Evolutionary conservation across 35 echinoderm and acorn worm genomes (phyloP).

Genomic region (Holothuria glaberrima): DNA sequence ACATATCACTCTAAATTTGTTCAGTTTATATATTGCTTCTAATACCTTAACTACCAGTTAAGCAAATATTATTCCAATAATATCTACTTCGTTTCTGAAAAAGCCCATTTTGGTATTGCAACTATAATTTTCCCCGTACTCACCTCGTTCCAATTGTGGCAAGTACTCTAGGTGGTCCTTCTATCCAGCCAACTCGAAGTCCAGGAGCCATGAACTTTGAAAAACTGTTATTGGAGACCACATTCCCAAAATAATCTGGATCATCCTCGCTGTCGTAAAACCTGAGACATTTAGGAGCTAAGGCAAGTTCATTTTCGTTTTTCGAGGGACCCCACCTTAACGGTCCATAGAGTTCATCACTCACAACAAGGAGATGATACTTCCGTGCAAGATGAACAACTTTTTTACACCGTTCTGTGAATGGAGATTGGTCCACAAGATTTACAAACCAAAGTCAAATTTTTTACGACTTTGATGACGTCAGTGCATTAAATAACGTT

Average conservation of each 20-base stretch:
- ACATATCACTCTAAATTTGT: no score
- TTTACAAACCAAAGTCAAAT: no score
- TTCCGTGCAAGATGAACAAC: constrained; percentile 38
- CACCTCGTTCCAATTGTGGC: neutral
- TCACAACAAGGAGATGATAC: constrained; percentile 27
- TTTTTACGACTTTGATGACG: no score
- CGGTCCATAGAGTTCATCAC: constrained; percentile 48
- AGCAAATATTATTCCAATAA: no score
- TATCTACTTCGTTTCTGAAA: neutral
- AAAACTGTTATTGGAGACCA: constrained; percentile 46
- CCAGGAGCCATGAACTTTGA: constrained; percentile 55
- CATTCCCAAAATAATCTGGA: constrained; percentile 48
- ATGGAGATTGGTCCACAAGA: no score
- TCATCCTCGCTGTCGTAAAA: constrained; percentile 28
- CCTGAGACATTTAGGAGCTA: constrained; percentile 1
- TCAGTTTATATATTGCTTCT: no score
- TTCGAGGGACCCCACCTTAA: neutral
- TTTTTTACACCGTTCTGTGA: constrained; percentile 28
- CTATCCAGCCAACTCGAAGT: constrained; percentile 50
- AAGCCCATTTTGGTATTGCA: neutral
- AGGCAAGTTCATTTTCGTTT: neutral
- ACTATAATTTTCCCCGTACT: no score
- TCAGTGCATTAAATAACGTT: no score
- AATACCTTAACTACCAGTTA: no score
- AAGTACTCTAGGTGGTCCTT: constrained; percentile 26